phyloP scores from a whole-genome alignment of 2,113 vertebrate species.

The Dicaeum eximium region DNA sequence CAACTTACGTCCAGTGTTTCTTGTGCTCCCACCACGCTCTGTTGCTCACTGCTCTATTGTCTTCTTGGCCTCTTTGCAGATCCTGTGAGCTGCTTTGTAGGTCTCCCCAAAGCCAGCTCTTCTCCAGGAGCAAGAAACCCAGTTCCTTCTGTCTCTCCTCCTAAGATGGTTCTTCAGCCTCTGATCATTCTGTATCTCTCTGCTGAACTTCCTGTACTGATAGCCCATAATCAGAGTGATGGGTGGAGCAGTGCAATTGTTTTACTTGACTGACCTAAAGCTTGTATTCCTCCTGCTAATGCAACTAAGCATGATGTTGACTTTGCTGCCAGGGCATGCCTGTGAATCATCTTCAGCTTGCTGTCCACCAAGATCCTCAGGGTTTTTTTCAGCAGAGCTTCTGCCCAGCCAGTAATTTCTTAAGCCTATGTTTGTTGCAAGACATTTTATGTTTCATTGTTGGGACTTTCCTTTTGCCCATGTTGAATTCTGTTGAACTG shows the following conservation, averaged over 20 bases:
- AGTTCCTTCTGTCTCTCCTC: accelerated
- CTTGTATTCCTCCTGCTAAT: background rate
- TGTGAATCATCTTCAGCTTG: background rate
- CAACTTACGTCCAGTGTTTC: accelerated
- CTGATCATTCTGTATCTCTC: background rate
- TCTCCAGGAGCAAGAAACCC: background rate
- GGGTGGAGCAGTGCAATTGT: background rate
- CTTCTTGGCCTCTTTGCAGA: background rate
- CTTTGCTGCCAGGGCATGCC: background rate
- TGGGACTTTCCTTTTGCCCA: background rate
- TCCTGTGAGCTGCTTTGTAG: background rate
- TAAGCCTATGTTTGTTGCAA: background rate
- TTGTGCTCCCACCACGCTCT: background rate
- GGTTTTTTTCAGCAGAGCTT: background rate
- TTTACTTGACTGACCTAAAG: background rate
- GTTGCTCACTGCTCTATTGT: background rate
- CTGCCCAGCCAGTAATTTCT: background rate
- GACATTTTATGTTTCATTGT: background rate
- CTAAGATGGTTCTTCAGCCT: background rate
- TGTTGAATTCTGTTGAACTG: background rate
- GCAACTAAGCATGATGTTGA: background rate
- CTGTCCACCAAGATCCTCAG: background rate
- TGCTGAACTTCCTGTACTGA: background rate
- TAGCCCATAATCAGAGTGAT: background rate
- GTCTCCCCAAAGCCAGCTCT: background rate